Evolutionary conservation across 2,797 vertebrate species (phyloP), one percentile per base, ranked within the genome.

Genomic region (Acropternis orthonyx): DNA sequence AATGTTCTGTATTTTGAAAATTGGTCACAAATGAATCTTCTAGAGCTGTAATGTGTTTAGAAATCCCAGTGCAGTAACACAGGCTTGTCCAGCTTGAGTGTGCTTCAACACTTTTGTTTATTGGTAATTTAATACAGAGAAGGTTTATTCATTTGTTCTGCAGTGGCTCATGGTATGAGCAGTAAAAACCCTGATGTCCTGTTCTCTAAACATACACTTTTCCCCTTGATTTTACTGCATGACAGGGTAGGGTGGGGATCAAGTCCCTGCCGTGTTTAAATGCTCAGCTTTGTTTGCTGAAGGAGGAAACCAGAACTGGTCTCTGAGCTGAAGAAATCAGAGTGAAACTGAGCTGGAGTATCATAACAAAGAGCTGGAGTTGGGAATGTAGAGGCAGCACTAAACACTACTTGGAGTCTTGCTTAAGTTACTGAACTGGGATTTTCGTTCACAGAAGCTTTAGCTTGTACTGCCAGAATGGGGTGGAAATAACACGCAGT

Each of bases 41-140:
- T 74, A n/a, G 62, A 83, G 59, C 54, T 79, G 46, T 72, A 66
- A 43, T 2, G 2, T 66, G 66, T 36, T 85, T 76, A 19, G 43
- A 85, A 89, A 85, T 92, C 71, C 71, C 79, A 84, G 74, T 71
- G 91, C 74, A 87, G 92, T 94, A 87, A 73, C 56, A 32, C 12
- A 81, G 36, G 23, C 68, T 88, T 75, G 36, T 84, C 73, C 36
- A 75, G 55, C 51, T 88, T 85, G n/a, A 78, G 30, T 14, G 34
- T 55, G 41, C n/a, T 55, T 75, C 43, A 88, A 68, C 32, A 12
- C 32, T 86, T 81, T 21, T 14, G 15, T 75, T 85, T 55, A 30
- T 68, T 75, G 51, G 76, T 56, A 13, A 37, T 76, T 87, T 54
- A 73, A 49, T 55, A 46, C 13, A 49, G 51, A 84, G 15, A 20